Evolutionary conservation across 2,113 vertebrate genomes (phyloP), one percentile per base, ranked within the genome.

Genomic region (Crocuta crocuta): DNA sequence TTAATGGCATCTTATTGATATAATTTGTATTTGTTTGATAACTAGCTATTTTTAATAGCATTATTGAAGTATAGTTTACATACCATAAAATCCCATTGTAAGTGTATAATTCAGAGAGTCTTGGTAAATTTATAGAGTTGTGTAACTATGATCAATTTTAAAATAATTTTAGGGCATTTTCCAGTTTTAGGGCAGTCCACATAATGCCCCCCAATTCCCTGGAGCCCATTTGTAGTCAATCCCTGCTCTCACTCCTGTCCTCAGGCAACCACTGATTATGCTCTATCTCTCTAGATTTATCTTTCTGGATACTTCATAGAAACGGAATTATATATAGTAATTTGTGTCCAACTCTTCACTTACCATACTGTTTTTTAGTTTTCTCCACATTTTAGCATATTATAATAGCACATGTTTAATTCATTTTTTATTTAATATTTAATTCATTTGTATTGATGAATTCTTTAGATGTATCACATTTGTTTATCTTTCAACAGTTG

Each of bases 11-110:
- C 48, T 55, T 89, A 88, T 19, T 71, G 26, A 28, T 76, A 71
- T 65, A 70, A 70, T 94, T 91, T 91, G 1, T 66, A 89, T 79
- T 63, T 89, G 10, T 93, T 89, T 95, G 24, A 87, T 87, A 95
- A 70, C n/a, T 73, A 94, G 33, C 35, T 81, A 48, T 94, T 94
- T 76, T 86, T 70, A 92, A 76, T 8, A 96, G 23, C 39, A 85
- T 73, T 74, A 78, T 26, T 35, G 13, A 96, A 10, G 23, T 92
- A 63, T 35, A 76, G 63, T 55, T 85, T 92, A 93, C 8, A 70
- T 78, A 82, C 24, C 55, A 70, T 55, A 65, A 94, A 97, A 92
- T 78, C 24, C 50, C 45, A 79, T 45, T 43, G 45, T 85, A 55
- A 90, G 35, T 63, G 31, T 28, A 79, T 45, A 73, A 76, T 23